A percentile compares a stretch with the other conserved stretches of the same genome.
phyloP scores from a whole-genome alignment of 2,113 vertebrate species.

The Butorides virescens region DNA sequence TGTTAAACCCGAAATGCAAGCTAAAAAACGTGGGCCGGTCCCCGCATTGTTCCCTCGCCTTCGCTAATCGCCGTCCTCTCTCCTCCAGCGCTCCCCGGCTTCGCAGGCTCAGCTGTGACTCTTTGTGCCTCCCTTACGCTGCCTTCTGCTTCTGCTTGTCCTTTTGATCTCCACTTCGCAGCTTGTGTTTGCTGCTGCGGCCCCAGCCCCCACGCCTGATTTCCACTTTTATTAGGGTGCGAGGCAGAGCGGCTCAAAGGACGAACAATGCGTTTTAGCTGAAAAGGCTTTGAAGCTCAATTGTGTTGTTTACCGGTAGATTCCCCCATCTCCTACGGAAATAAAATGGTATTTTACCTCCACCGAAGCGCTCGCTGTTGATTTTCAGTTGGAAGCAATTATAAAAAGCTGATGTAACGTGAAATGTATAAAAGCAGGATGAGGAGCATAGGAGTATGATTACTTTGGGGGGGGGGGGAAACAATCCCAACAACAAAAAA shows the following conservation, averaged over 20 bases:
- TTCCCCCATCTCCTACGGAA: constrained; percentile 23
- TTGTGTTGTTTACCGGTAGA: constrained; percentile 34
- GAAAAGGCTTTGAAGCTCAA: constrained; percentile 55
- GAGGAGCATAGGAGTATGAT: background rate
- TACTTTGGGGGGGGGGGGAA: background rate
- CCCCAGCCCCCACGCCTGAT: constrained; percentile 32
- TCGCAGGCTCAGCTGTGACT: constrained; percentile 44
- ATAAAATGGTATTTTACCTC: constrained; percentile 25
- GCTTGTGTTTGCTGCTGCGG: constrained; percentile 19
- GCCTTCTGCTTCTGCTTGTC: constrained; percentile 66
- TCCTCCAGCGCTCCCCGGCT: background rate
- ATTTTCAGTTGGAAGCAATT: constrained; percentile 9
- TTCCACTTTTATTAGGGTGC: constrained; percentile 59
- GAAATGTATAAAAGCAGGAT: background rate
- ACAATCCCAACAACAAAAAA: background rate
- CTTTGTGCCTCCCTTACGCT: constrained; percentile 54
- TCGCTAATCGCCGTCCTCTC: constrained; percentile 35
- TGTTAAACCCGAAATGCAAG: constrained; percentile 23
- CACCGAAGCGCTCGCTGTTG: background rate
- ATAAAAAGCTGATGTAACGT: background rate
- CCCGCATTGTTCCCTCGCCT: constrained; percentile 10
- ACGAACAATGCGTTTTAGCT: constrained; percentile 23
- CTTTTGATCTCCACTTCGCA: constrained; percentile 66
- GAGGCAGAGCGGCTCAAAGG: constrained; percentile 39
- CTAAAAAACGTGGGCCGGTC: background rate